phyloP scores from a whole-genome alignment of 2,113 vertebrate species.

The Trochalopteron elliotii region DNA sequence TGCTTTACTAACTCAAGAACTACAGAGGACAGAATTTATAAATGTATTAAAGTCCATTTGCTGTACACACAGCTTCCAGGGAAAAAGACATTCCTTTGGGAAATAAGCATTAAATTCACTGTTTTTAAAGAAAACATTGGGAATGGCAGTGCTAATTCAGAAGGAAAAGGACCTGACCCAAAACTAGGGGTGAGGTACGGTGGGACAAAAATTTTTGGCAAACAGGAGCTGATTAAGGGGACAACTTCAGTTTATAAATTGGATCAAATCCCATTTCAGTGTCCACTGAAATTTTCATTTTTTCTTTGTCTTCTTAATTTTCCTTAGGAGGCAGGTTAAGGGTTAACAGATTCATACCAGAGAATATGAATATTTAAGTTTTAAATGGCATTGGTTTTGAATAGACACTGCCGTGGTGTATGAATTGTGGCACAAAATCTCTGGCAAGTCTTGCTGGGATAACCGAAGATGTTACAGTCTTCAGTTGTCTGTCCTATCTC shows the following conservation, averaged over 20 bases:
- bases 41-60: slow-evolving; percentile 62
- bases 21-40: slow-evolving; percentile 30
- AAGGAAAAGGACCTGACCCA: neutral
- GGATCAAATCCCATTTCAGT: neutral
- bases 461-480: neutral
- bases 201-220: neutral
- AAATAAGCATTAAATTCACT: slow-evolving; percentile 20
- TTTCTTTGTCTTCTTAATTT: neutral
- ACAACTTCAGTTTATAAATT: neutral
- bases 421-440: neutral
- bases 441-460: neutral
- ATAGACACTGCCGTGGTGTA: neutral
- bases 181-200: neutral
- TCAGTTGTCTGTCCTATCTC: neutral
- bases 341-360: neutral
- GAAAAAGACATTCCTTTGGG: neutral
- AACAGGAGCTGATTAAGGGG: neutral
- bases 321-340: neutral
- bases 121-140: neutral
- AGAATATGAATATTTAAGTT: neutral
- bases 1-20: slow-evolving; percentile 15
- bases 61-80: neutral
- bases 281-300: neutral
- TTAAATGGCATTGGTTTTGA: neutral
- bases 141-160: neutral